Conservation (phyloP, 2,888 invertebrate genomes). For the Meta bourneti region DNA sequence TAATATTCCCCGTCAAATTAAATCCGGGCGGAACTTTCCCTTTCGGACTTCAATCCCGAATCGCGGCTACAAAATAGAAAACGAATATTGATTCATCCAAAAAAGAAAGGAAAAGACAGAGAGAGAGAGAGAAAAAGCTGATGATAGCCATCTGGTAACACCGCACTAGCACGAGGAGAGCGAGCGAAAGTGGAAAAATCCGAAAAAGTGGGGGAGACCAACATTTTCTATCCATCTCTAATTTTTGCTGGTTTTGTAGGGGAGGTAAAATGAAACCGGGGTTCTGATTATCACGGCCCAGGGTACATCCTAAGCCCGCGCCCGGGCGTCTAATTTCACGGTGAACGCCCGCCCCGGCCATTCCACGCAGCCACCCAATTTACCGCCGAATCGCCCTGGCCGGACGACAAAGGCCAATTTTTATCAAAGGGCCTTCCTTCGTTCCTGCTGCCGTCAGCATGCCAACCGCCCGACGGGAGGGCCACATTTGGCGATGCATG, state of each 20-base stretch:
- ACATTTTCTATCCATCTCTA: conserved; percentile 75
- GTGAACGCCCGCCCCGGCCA: conserved; percentile 74
- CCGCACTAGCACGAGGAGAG: not conserved
- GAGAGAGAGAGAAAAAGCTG: not conserved
- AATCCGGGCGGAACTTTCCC: not conserved
- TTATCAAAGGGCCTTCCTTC: conserved; percentile 63
- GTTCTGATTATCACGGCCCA: conserved; percentile 75
- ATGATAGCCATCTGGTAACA: too few relatives aligned
- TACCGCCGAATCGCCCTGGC: conserved; percentile 76
- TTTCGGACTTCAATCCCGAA: not conserved
- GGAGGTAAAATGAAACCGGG: conserved; percentile 61
- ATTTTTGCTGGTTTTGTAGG: conserved; percentile 69
- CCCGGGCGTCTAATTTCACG: conserved; percentile 76
- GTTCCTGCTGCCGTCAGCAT: conserved; percentile 69
- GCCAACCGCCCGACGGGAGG: conserved; percentile 32
- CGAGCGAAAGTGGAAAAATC: not conserved
- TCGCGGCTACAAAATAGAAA: not conserved
- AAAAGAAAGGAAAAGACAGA: conserved; percentile 22
- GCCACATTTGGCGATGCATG: conserved; percentile 49
- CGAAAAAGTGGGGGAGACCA: conserved; percentile 22
- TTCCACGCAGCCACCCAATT: conserved; percentile 76
- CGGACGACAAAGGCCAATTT: conserved; percentile 77
- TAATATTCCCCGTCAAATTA: not conserved
- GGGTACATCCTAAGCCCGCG: conserved; percentile 71
- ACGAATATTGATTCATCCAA: not conserved